Evolutionary conservation across 2,113 vertebrate genomes (phyloP).

Genomic region (Orycteropus afer): DNA sequence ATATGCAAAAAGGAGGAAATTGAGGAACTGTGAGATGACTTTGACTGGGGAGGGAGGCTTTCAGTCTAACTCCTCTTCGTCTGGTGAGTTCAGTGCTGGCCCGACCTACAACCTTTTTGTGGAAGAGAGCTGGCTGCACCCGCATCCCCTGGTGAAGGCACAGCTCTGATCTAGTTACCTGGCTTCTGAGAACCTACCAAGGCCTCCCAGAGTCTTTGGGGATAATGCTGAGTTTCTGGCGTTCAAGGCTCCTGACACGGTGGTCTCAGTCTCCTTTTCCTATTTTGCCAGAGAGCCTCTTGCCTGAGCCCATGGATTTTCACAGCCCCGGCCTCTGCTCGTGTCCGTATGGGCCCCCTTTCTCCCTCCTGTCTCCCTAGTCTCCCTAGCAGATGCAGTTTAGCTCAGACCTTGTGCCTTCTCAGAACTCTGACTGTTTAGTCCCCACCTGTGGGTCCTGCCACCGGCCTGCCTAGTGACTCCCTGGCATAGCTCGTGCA

Average conservation of each 20-base stretch:
- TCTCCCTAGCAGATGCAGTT: neutral
- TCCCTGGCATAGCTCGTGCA: neutral
- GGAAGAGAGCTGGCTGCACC: neutral
- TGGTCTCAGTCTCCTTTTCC: neutral
- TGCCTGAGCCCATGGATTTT: neutral
- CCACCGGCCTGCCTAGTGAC: neutral
- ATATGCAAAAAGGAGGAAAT: constrained; percentile 52
- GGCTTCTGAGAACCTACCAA: neutral
- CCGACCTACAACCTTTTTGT: neutral
- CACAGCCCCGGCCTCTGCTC: neutral
- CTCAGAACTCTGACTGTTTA: neutral
- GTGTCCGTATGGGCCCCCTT: neutral
- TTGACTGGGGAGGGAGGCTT: too few relatives aligned
- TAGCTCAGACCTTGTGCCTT: neutral
- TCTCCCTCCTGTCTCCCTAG: neutral
- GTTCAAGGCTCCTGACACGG: neutral
- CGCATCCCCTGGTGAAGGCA: neutral
- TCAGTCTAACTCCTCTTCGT: neutral
- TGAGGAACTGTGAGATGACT: constrained; percentile 51
- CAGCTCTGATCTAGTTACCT: neutral
- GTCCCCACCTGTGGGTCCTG: neutral
- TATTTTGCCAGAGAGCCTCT: neutral
- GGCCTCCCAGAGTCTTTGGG: neutral
- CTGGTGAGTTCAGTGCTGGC: neutral
- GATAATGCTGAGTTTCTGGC: neutral